A percentile compares a stretch with the other conserved stretches of the same genome.
phyloP scores from a whole-genome alignment of 2,888 invertebrate species.

The Heliconius sara region DNA sequence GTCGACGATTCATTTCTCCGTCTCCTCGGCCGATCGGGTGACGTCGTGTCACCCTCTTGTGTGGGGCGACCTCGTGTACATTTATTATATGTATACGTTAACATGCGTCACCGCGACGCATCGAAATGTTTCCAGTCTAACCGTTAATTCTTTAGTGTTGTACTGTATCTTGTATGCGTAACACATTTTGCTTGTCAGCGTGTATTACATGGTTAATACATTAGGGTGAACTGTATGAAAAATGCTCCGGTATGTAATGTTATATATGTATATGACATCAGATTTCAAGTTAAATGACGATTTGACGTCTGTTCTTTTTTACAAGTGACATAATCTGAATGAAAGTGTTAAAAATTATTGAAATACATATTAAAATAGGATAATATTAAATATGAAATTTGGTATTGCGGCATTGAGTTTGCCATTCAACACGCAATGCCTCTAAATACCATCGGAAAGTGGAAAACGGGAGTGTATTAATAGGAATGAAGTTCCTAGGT shows the following conservation, averaged over 20 bases:
- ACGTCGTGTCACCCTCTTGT: constrained; percentile 54
- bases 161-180: background rate
- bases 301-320: background rate
- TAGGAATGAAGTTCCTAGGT: too few species aligned
- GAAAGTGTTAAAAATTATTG: background rate
- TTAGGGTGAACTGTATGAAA: background rate
- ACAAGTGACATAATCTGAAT: background rate
- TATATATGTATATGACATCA: background rate
- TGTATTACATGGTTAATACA: constrained; percentile 29
- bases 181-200: constrained; percentile 7
- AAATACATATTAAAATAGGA: too few species aligned
- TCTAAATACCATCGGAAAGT: too few species aligned
- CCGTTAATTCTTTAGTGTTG: constrained; percentile 20
- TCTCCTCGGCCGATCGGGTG: constrained; percentile 56
- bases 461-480: too few species aligned
- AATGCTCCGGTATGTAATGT: background rate
- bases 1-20: constrained; percentile 76
- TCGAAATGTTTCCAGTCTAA: constrained; percentile 14
- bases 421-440: too few species aligned
- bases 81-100: background rate
- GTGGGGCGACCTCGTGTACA: too few species aligned
- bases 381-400: too few species aligned
- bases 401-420: too few species aligned
- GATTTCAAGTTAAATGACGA: background rate
- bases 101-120: constrained; percentile 18